Conservation (phyloP, 2,888 invertebrate species). For the Polia nebulosa region DNA sequence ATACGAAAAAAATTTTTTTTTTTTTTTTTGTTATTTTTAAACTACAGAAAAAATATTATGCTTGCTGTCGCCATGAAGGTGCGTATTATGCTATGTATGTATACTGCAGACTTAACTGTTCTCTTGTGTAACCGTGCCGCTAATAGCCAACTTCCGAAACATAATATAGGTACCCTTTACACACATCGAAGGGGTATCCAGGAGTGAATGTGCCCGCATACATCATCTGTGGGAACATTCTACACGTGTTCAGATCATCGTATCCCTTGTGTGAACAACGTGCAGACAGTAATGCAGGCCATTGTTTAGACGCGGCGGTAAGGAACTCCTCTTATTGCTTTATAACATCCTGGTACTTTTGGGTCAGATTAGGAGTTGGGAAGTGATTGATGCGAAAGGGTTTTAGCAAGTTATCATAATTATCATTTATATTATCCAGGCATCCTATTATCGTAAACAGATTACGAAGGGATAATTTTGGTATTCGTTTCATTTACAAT, state of each 20-base stretch:
- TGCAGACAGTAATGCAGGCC: slow-evolving; percentile 71
- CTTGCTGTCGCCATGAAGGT: neutral
- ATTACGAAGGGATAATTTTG: neutral
- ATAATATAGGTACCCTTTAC: slow-evolving; percentile 56
- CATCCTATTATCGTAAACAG: neutral
- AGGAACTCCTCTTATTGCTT: slow-evolving; percentile 54
- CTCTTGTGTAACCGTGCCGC: slow-evolving; percentile 5
- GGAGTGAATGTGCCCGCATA: slow-evolving; percentile 85
- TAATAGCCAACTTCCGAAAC: slow-evolving; percentile 55
- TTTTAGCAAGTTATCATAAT: neutral
- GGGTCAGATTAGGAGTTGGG: neutral
- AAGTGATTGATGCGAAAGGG: neutral
- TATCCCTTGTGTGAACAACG: slow-evolving; percentile 80
- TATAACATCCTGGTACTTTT: slow-evolving; percentile 52
- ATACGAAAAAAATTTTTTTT: too few relatives aligned
- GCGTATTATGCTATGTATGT: neutral
- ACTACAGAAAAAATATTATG: too few relatives aligned
- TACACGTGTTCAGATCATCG: slow-evolving; percentile 80
- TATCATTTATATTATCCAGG: neutral
- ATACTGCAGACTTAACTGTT: neutral
- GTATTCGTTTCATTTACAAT: neutral
- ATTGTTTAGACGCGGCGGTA: slow-evolving; percentile 69
- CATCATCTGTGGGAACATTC: slow-evolving; percentile 76
- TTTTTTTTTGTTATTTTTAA: too few relatives aligned
- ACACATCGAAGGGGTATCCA: slow-evolving; percentile 49